phyloP scores from a whole-genome alignment of 2,888 invertebrate species.

The Drosophila diplacantha region DNA sequence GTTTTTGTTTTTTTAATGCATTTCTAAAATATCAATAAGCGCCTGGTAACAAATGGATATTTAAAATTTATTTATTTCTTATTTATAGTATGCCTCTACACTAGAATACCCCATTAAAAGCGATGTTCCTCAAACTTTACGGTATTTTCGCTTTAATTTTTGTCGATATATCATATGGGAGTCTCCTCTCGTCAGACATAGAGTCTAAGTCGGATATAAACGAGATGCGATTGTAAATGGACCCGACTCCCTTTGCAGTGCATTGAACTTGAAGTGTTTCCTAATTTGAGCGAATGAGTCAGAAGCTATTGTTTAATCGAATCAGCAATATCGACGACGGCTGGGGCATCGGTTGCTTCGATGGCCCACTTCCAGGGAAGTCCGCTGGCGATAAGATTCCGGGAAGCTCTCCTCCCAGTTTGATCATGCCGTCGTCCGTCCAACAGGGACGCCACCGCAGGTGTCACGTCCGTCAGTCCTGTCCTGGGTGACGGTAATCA shows the following conservation, averaged over 20 bases:
- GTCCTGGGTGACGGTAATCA: slow-evolving; percentile 7
- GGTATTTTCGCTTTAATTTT: neutral
- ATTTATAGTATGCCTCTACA: too few relatives aligned
- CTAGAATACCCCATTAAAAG: too few relatives aligned
- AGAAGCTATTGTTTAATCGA: slow-evolving; percentile 18
- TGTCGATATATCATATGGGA: too few relatives aligned
- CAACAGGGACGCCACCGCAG: neutral
- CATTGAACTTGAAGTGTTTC: slow-evolving; percentile 5
- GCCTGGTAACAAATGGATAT: too few relatives aligned
- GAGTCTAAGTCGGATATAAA: too few relatives aligned
- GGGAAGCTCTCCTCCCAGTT: slow-evolving; percentile 17
- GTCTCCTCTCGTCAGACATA: too few relatives aligned
- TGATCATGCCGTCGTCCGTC: neutral
- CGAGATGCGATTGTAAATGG: neutral
- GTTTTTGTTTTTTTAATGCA: slow-evolving; percentile 1
- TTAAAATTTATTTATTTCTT: too few relatives aligned
- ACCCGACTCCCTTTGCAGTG: neutral
- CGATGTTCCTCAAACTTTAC: too few relatives aligned
- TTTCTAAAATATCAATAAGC: too few relatives aligned
- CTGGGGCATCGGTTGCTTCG: slow-evolving; percentile 7
- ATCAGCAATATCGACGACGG: slow-evolving; percentile 8
- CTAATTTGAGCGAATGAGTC: slow-evolving; percentile 17
- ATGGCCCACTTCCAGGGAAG: slow-evolving; percentile 36
- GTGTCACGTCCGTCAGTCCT: slow-evolving; percentile 13
- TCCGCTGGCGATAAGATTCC: slow-evolving; percentile 38